Evolutionary conservation across 2,113 vertebrate genomes (phyloP).

Genomic region (Cephalopterus ornatus): DNA sequence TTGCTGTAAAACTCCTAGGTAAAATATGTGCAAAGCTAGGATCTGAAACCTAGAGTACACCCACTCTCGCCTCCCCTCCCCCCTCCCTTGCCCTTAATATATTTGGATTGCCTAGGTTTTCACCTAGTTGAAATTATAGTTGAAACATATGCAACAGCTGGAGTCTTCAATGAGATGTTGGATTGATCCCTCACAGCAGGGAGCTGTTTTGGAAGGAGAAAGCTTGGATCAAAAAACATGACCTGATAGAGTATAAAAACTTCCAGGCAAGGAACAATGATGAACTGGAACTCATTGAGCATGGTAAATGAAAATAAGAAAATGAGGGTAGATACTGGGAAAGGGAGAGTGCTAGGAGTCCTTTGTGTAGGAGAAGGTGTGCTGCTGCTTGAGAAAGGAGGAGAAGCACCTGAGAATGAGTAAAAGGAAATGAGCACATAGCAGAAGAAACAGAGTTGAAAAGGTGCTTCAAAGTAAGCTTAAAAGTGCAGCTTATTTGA

Average conservation of each 20-base stretch:
- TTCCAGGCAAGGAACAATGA: not conserved
- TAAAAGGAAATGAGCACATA: not conserved
- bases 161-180: not conserved
- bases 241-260: not conserved
- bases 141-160: not conserved
- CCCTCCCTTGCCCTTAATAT: not conserved
- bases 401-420: not conserved
- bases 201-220: not conserved
- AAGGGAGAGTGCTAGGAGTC: not conserved
- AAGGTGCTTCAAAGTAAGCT: not conserved
- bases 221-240: not conserved
- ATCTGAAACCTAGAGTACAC: not conserved
- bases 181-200: not conserved
- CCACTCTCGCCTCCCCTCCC: not conserved
- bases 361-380: not conserved
- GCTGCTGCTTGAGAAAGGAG: not conserved
- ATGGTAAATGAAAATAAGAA: not conserved
- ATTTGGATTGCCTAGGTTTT: not conserved
- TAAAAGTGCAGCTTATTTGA: not conserved
- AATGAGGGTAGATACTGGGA: not conserved
- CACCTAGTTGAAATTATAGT: not conserved
- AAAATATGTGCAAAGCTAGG: not conserved
- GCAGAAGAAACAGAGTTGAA: not conserved
- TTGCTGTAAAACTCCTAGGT: not conserved
- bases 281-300: not conserved